Evolutionary conservation across 2,113 vertebrate species (phyloP).

Genomic region (Lethenteron camtschaticum): DNA sequence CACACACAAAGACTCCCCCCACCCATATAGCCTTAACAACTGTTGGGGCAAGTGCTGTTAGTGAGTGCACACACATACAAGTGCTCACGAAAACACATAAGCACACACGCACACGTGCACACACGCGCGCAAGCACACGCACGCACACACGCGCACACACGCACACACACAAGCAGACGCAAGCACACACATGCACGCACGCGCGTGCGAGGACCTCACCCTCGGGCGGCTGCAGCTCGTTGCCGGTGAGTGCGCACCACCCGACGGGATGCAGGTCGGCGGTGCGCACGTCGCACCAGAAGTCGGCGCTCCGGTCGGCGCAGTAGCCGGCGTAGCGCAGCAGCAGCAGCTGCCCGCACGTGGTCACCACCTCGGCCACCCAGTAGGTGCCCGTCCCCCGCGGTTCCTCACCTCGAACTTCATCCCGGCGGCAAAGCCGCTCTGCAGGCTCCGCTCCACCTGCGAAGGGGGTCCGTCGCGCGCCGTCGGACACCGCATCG

Average conservation of each 20-base stretch:
- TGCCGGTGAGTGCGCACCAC: conserved; percentile 69
- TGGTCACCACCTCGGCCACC: conserved; percentile 78
- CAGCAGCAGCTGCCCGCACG: conserved; percentile 76
- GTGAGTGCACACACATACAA: too few species aligned
- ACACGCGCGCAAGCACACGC: too few species aligned
- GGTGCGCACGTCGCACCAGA: conserved; percentile 85
- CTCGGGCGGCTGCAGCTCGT: conserved; percentile 58
- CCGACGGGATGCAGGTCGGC: conserved; percentile 69
- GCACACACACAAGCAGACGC: too few species aligned
- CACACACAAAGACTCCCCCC: too few species aligned
- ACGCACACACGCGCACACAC: too few species aligned
- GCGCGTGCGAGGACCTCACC: conserved; percentile 21
- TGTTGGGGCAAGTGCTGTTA: too few species aligned
- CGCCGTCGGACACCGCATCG: too few species aligned
- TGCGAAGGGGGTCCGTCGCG: conserved; percentile 12
- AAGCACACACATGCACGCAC: too few species aligned
- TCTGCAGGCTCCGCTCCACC: conserved; percentile 83
- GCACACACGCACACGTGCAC: too few species aligned
- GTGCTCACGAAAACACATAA: too few species aligned
- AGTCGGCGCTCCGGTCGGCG: conserved; percentile 76
- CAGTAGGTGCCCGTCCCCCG: conserved; percentile 55
- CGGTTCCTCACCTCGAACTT: conserved; percentile 66
- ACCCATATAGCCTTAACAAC: too few species aligned
- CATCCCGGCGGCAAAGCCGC: conserved; percentile 81
- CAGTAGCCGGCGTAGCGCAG: conserved; percentile 74